Conservation (phyloP, 2,888 invertebrate species). For the Cataglyphis rosenhaueri region DNA sequence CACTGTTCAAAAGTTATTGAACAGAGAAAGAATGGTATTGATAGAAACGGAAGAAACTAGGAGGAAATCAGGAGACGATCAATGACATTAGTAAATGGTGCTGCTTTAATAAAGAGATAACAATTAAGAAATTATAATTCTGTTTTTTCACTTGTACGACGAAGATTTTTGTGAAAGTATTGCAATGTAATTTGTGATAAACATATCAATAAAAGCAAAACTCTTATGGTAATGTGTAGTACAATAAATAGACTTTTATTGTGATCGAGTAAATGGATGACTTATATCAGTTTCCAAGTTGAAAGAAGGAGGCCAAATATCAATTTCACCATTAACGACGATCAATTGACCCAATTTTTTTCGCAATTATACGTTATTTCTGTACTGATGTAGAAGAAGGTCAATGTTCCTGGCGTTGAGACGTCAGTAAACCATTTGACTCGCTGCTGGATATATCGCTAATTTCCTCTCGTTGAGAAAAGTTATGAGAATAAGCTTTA, state of each 20-base stretch:
- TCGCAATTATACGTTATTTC: conserved; percentile 67
- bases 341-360: conserved; percentile 72
- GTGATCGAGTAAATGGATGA: conserved; percentile 36
- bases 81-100: neutral
- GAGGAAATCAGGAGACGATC: neutral
- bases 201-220: conserved; percentile 25
- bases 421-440: conserved; percentile 63
- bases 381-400: conserved; percentile 67
- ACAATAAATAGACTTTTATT: conserved; percentile 31
- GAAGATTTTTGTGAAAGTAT: conserved; percentile 11
- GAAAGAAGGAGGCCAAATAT: conserved; percentile 59
- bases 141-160: neutral
- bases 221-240: neutral
- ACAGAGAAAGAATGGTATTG: neutral
- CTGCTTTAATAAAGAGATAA: neutral
- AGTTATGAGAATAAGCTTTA: conserved; percentile 61
- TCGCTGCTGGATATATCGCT: conserved; percentile 57
- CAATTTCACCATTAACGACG: conserved; percentile 62
- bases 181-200: neutral
- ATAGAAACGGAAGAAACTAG: neutral
- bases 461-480: conserved; percentile 67
- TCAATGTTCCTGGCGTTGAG: conserved; percentile 66
- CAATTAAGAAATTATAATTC: neutral
- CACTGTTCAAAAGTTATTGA: neutral
- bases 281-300: conserved; percentile 43